phyloP scores from a whole-genome alignment of 92 coral and sea anemone species.

The Umimayanthus chanpuru region DNA sequence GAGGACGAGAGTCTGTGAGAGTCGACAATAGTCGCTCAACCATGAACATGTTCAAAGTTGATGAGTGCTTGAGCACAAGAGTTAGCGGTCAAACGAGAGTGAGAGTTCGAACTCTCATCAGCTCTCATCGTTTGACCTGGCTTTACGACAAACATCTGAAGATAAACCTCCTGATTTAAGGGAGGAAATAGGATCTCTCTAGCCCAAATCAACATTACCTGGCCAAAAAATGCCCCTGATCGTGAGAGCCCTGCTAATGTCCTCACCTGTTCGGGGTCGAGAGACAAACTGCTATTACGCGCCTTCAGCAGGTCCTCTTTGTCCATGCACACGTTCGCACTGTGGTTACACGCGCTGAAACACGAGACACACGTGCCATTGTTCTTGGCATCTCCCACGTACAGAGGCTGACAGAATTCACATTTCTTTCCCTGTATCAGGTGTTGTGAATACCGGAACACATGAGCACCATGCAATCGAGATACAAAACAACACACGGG shows the following conservation, averaged over 20 bases:
- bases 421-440: constrained; percentile 77
- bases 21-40: no score
- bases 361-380: constrained; percentile 88
- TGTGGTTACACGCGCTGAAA: constrained; percentile 63
- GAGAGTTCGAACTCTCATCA: no score
- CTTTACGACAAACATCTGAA: no score
- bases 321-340: constrained; percentile 82
- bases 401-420: constrained; percentile 84
- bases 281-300: constrained; percentile 42
- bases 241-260: background rate
- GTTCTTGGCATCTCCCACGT: constrained; percentile 78
- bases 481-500: background rate
- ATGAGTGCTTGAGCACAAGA: no score
- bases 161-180: no score
- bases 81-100: no score
- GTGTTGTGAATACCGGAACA: background rate
- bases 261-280: constrained; percentile 60
- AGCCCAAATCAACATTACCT: no score
- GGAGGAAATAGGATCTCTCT: no score
- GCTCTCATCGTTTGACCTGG: no score
- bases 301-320: constrained; percentile 47
- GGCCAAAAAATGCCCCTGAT: no score
- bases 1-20: no score
- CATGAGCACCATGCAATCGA: background rate
- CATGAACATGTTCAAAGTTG: no score